Conservation (phyloP, 2,797 vertebrate genomes). For the Cryptoblepharus egeriae region DNA sequence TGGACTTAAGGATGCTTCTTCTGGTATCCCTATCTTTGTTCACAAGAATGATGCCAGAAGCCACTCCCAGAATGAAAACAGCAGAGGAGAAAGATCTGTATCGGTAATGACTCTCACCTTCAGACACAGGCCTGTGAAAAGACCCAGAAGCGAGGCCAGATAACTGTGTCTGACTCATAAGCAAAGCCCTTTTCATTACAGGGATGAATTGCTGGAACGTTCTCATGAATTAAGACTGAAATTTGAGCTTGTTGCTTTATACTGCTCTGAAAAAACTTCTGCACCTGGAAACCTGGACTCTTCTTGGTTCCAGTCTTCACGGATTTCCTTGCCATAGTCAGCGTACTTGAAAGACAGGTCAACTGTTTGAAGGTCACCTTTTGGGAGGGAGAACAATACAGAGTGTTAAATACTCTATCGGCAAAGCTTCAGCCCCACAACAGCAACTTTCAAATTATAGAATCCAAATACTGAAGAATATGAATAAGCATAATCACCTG, state of each 20-base stretch:
- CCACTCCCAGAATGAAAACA: background rate
- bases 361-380: slow-evolving; percentile 67
- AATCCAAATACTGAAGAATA: slow-evolving; percentile 9
- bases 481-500: slow-evolving; percentile 63
- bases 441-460: background rate
- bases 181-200: background rate
- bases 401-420: background rate
- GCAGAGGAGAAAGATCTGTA: background rate
- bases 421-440: too few relatives aligned
- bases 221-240: background rate
- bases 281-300: slow-evolving; percentile 73
- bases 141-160: background rate
- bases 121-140: background rate
- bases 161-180: background rate
- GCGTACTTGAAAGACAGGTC: slow-evolving; percentile 57
- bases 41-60: background rate
- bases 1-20: background rate
- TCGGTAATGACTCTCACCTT: background rate
- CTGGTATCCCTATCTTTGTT: background rate
- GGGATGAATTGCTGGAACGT: background rate
- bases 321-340: slow-evolving; percentile 57
- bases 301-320: slow-evolving; percentile 55
- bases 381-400: slow-evolving; percentile 44
- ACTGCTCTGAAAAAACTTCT: slow-evolving; percentile 10
- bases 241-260: background rate